phyloP scores from a whole-genome alignment of 2,113 vertebrate species.

The Cardinalis cardinalis region DNA sequence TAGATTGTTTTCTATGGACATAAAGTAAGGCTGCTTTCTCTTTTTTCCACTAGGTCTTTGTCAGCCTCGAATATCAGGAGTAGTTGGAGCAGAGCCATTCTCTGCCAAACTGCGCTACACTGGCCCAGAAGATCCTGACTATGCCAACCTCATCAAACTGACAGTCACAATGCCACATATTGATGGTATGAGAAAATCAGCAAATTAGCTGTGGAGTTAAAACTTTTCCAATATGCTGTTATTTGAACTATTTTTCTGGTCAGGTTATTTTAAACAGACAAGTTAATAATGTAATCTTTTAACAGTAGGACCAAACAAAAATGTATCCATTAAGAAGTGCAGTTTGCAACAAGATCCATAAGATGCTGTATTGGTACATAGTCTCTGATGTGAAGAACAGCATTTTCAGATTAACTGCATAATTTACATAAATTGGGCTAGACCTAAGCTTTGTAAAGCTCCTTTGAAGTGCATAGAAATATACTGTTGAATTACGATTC shows the following conservation, averaged over 20 bases:
- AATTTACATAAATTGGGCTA: background rate
- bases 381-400: background rate
- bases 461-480: background rate
- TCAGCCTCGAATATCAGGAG: conserved; percentile 83
- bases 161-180: conserved; percentile 93
- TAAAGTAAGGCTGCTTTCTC: background rate
- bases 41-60: conserved; percentile 82
- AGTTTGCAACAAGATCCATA: background rate
- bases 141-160: conserved; percentile 89
- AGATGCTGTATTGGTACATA: background rate
- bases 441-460: background rate
- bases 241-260: background rate
- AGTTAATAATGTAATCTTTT: background rate
- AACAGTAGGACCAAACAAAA: background rate
- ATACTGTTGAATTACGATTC: background rate
- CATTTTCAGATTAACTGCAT: background rate
- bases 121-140: conserved; percentile 82
- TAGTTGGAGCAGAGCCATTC: conserved; percentile 92
- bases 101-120: conserved; percentile 92
- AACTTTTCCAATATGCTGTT: background rate
- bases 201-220: background rate
- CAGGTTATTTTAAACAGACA: background rate
- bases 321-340: background rate
- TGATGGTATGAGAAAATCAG: conserved; percentile 78
- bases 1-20: background rate